phyloP scores from a whole-genome alignment of 2,113 vertebrate species.

The Caracal caracal region DNA sequence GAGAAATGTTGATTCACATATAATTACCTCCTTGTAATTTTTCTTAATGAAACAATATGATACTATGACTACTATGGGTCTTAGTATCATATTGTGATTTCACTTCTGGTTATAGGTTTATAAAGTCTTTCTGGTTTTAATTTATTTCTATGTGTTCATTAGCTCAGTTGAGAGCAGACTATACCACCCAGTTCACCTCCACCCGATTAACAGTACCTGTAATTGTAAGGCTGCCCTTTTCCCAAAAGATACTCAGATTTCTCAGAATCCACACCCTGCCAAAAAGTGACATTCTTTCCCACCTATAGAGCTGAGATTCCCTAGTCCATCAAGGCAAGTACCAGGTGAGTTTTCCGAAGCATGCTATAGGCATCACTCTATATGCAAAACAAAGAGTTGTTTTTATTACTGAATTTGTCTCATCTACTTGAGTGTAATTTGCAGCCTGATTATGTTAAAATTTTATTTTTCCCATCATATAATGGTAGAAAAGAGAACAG shows the following conservation, averaged over 20 bases:
- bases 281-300: neutral
- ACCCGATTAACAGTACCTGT: neutral
- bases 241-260: neutral
- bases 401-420: neutral
- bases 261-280: neutral
- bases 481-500: neutral
- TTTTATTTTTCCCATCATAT: neutral
- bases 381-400: neutral
- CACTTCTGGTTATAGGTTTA: neutral
- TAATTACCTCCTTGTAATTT: neutral
- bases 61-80: too few relatives aligned
- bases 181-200: neutral
- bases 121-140: neutral
- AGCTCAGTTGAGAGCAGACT: neutral
- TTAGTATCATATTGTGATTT: too few relatives aligned
- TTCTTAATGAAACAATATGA: neutral
- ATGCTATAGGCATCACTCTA: neutral
- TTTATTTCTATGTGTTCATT: neutral
- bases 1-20: neutral
- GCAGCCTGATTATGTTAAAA: neutral
- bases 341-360: neutral
- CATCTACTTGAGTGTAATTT: neutral
- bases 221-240: neutral
- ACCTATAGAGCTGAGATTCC: neutral
- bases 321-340: neutral